phyloP scores from a whole-genome alignment of 2,113 vertebrate genomes.

The Malurus elegans region DNA sequence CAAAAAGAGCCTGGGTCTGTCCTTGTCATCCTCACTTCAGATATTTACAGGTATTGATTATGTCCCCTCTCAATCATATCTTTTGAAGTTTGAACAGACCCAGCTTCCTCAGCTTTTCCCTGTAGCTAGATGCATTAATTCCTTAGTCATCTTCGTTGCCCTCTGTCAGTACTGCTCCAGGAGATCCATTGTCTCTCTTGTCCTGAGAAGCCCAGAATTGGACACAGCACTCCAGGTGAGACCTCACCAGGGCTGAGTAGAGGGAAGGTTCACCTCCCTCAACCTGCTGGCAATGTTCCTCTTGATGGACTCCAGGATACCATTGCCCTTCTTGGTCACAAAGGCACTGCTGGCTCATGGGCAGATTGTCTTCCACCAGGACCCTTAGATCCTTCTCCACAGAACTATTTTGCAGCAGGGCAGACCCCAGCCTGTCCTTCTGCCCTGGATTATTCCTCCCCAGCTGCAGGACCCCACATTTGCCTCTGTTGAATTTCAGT shows the following conservation, averaged over 20 bases:
- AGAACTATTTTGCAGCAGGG: neutral
- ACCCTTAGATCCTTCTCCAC: neutral
- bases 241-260: neutral
- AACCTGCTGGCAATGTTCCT: neutral
- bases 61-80: neutral
- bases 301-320: neutral
- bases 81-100: neutral
- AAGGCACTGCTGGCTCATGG: neutral
- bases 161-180: neutral
- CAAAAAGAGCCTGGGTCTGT: neutral
- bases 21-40: neutral
- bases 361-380: neutral
- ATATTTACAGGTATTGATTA: neutral
- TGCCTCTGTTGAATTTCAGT: neutral
- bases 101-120: neutral
- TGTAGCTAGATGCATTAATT: neutral
- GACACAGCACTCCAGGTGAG: neutral
- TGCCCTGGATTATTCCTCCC: neutral
- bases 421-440: accelerated
- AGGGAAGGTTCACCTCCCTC: neutral
- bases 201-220: neutral
- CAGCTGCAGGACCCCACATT: neutral
- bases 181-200: neutral
- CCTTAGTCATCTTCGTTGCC: neutral
- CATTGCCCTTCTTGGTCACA: neutral